Conservation (phyloP, 2,888 invertebrate genomes). For the Incurvaria masculella region DNA sequence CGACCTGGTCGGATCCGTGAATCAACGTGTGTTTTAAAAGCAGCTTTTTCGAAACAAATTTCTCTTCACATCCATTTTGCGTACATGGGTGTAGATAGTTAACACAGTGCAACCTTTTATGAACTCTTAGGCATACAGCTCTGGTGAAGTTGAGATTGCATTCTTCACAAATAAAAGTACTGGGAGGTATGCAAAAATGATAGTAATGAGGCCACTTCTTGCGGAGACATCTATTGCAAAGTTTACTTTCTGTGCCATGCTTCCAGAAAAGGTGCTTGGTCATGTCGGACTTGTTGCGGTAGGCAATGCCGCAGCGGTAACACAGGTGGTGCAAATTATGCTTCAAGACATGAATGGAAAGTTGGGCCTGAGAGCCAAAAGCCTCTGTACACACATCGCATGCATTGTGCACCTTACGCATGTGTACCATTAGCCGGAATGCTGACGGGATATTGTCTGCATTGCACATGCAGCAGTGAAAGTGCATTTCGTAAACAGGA, state of each 20-base stretch:
- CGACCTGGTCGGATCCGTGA: too few species aligned
- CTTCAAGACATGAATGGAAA: conserved; percentile 89
- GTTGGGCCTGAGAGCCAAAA: conserved; percentile 72
- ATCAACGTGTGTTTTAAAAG: conserved; percentile 76
- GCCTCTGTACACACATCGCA: conserved; percentile 86
- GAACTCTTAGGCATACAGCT: conserved; percentile 79
- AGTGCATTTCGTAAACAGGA: conserved; percentile 63
- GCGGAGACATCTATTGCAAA: conserved; percentile 80
- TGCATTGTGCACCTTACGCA: conserved; percentile 78
- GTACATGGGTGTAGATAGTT: conserved; percentile 71
- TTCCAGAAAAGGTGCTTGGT: conserved; percentile 91
- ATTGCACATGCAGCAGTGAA: conserved; percentile 80
- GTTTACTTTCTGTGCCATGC: conserved; percentile 84
- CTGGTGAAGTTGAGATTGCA: conserved; percentile 72
- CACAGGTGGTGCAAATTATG: conserved; percentile 85
- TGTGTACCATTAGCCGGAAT: conserved; percentile 84
- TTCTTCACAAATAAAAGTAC: conserved; percentile 75
- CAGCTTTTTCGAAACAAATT: conserved; percentile 79
- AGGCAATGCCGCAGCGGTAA: conserved; percentile 84
- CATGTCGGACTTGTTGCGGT: conserved; percentile 84
- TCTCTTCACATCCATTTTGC: conserved; percentile 68
- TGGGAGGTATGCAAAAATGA: conserved; percentile 84
- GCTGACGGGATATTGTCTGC: conserved; percentile 77
- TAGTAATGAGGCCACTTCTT: conserved; percentile 92
- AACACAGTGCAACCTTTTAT: conserved; percentile 72